These are phyloP conservation scores for Adelosebastes latens DNA, from an alignment of 2,797 vertebrate species.

Conservation along the genomic window DNA sequence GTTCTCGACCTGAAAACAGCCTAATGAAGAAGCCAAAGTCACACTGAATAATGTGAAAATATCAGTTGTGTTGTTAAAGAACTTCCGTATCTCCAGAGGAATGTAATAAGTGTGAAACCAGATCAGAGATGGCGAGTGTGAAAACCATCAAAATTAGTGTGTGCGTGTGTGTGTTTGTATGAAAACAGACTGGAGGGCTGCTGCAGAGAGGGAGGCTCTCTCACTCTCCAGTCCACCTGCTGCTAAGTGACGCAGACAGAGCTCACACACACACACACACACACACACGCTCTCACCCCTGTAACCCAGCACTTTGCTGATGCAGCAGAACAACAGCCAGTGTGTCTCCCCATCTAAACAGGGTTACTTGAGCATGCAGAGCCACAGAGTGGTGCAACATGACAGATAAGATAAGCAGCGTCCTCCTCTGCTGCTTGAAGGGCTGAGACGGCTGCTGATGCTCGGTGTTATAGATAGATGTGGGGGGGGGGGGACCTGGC, in stretches of 20 bases:
- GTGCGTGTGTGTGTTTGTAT: not conserved
- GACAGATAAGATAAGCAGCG: slow-evolving; percentile 33
- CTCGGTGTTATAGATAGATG: slow-evolving; percentile 19
- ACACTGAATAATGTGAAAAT: not conserved
- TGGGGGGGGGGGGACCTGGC: not conserved
- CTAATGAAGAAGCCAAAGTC: not conserved
- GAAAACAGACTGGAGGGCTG: slow-evolving; percentile 21
- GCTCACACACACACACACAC: slow-evolving; percentile 2
- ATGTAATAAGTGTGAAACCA: not conserved
- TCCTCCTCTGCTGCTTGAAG: slow-evolving; percentile 7
- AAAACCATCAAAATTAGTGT: slow-evolving; percentile 1
- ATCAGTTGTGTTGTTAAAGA: not conserved
- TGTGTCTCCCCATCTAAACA: slow-evolving; percentile 39
- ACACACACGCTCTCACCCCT: slow-evolving; percentile 33
- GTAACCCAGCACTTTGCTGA: slow-evolving; percentile 67
- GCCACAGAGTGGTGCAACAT: slow-evolving; percentile 40
- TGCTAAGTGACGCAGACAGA: slow-evolving; percentile 46
- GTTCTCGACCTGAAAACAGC: not conserved
- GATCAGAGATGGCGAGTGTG: not conserved
- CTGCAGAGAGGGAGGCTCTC: slow-evolving; percentile 29
- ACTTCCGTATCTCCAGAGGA: not conserved
- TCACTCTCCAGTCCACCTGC: slow-evolving; percentile 54
- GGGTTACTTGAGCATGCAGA: slow-evolving; percentile 44
- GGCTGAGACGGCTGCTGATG: slow-evolving; percentile 29
- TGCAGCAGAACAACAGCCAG: slow-evolving; percentile 56